Base-by-base conservation (phyloP, 2,797 vertebrate species). In the Pseudocheirus occidentalis region DNA sequence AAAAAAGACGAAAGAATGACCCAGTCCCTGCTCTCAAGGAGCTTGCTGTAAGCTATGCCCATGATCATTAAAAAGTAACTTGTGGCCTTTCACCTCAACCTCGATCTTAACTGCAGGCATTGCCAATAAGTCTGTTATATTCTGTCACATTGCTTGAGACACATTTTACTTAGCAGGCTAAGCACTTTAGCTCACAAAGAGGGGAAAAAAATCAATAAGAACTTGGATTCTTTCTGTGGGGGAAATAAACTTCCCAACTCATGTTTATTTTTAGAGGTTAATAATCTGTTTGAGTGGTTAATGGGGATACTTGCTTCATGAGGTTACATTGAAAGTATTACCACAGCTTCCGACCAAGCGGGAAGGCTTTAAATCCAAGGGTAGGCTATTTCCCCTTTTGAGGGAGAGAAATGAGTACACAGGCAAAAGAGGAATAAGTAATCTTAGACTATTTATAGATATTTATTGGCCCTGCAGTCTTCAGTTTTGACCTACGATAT, bases 181-280 rank as follows among this genome's bases (percentile, higher is more conserved):
- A 98, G 40, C 92, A 97, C 58, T 97, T 97, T 90, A 93, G 95
- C 95, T 98, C 92, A 96, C 93, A 97, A 97, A 98, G 90, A 97
- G 92, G 96, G 97, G 11, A 94, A 91, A 62, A 93, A 94, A 96
- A 58, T 95, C 87, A 90, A 94, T 98, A 98, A 95, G 97, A 97
- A 97, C 97, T 98, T 97, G 40, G 96, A 96, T 57, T 12, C 28
- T 94, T 98, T 96, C 93, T 94, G 94, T 59, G 53, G 55, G 91
- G 87, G 93, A 98, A 98, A 97, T 95, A 97, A 96, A 92, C 93
- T 97, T 97, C 95, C 91, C 73, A 96, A 95, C 91, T 93, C 93
- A 90, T 93, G 92, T 94, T 98, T 97, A 96, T 98, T 98, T 98
- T 98, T 97, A 97, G 95, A 96, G 57, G 81, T 96, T 98, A 98